Conservation (phyloP, 2,888 invertebrate species). For the Drosophila falleni region DNA sequence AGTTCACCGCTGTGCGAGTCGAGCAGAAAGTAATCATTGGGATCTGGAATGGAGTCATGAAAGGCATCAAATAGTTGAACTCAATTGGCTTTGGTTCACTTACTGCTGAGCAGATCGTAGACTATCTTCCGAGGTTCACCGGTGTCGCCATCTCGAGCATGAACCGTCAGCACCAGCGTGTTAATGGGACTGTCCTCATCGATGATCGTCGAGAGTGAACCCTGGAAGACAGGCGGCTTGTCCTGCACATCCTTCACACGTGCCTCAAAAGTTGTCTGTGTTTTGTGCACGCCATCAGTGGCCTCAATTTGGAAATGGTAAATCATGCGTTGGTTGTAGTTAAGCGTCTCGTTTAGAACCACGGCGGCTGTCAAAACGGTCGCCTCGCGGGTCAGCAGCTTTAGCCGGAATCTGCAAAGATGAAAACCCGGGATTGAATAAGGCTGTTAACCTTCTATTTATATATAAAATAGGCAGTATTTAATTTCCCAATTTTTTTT, state of each 20-base stretch:
- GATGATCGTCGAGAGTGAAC: slow-evolving; percentile 91
- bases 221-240: slow-evolving; percentile 93
- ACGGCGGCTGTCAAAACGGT: slow-evolving; percentile 91
- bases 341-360: slow-evolving; percentile 89
- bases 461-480: too few relatives aligned
- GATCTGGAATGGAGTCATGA: slow-evolving; percentile 87
- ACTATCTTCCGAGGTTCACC: slow-evolving; percentile 92
- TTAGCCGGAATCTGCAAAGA: slow-evolving; percentile 79
- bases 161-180: slow-evolving; percentile 91
- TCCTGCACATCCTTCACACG: slow-evolving; percentile 95
- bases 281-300: slow-evolving; percentile 91
- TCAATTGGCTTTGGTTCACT: slow-evolving; percentile 74
- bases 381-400: slow-evolving; percentile 85
- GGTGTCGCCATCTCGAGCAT: slow-evolving; percentile 93
- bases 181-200: slow-evolving; percentile 94
- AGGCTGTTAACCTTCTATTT: too few relatives aligned
- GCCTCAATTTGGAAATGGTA: slow-evolving; percentile 92
- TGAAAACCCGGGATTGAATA: not conserved
- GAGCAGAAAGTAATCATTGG: slow-evolving; percentile 93
- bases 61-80: not conserved
- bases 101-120: slow-evolving; percentile 93
- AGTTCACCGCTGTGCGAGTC: slow-evolving; percentile 93
- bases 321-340: slow-evolving; percentile 92
- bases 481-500: too few relatives aligned
- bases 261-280: slow-evolving; percentile 91